Base-by-base conservation (phyloP, 64 coral and sea anemone species). In the Trachythela sp. region DNA sequence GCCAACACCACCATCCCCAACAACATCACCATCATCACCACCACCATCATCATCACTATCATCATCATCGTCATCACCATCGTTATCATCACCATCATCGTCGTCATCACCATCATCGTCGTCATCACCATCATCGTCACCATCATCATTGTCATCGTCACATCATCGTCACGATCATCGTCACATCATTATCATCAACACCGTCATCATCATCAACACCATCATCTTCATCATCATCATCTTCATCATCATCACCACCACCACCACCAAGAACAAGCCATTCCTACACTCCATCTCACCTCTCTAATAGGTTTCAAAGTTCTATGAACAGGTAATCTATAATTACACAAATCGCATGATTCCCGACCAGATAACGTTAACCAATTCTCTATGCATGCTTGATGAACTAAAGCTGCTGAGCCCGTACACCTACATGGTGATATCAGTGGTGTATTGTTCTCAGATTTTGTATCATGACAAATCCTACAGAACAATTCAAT, bases 381-480 rank as follows among this genome's bases (percentile, higher is more conserved):
- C 75, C 75, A 80, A 30, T 80, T 80, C 9, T 80, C 75, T 5
- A 80, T 80, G 10, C 75, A 80, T 15, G 3, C 33, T 30, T 80
- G 75, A 39, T 80, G 75, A 13, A 80, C 75, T 6, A 37, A 18
- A 80, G 75, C 75, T 36, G 75, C 31, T 37, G 75, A 80, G 34
- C 75, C 75, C 2, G 75, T 80, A 39, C 75, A 80, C 34, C 75
- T 35, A 18, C 75, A 80, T 80, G 75, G 75, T 39, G 75, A 80
- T 9, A 80, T 80, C 75, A 80, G 75, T 30, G 30, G 75, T 17
- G 75, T 80, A 35, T 37, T 37, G 9, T 39, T 80, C 37, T 80
- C 75, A 35, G 31, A 80, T 36, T 80, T 80, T 30, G 75, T 80
- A 36, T 80, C 75, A 80, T 80, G 75, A 80, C 75, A 80, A 10